Evolutionary conservation across 2,113 vertebrate species (phyloP), one percentile per base, ranked within the genome.

Genomic region (Equus quagga): DNA sequence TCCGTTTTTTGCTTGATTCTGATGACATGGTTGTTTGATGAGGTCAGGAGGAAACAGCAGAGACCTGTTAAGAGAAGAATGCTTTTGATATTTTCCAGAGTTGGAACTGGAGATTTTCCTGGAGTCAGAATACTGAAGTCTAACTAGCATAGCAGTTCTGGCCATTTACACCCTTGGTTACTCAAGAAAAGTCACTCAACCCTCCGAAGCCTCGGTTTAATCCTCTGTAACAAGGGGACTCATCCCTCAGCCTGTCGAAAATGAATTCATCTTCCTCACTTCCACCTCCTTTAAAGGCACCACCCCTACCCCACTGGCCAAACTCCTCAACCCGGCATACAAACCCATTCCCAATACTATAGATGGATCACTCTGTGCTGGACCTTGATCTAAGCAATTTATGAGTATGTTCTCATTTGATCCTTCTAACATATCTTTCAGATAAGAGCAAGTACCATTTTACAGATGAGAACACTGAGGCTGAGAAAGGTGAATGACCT

Each of bases 1-100:
- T 99, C 91, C 99, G 98, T 96, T 99, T 99, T 98, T 99, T 99
- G 97, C 99, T 98, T 1, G 99, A 98, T 17, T 99, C 99, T 0
- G 99, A 98, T 0, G 99, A 99, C 99, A 99, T 99, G 33, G 76
- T 54, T 90, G 60, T 84, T 87, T 79, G n/a, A 82, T 8, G 12
- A 82, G 51, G 51, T 96, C 86, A 94, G 54, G 60, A 67, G 62
- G n/a, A 86, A 80, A 91, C 1, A 49, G 58, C 1, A 87, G 31
- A 94, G 58, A 92, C 18, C 78, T 97, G 31, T 65, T 70, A 89
- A 75, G n/a, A 73, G 18, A 21, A 94, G 65, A 94, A 93, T 54
- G 41, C 9, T 89, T 96, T 36, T 80, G 33, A 82, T 15, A 41
- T 76, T 86, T 85, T 85, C 75, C 73, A 28, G 49, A 88, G 49